phyloP scores from a whole-genome alignment of 2,888 invertebrate genomes.

The Drosophila incognita region DNA sequence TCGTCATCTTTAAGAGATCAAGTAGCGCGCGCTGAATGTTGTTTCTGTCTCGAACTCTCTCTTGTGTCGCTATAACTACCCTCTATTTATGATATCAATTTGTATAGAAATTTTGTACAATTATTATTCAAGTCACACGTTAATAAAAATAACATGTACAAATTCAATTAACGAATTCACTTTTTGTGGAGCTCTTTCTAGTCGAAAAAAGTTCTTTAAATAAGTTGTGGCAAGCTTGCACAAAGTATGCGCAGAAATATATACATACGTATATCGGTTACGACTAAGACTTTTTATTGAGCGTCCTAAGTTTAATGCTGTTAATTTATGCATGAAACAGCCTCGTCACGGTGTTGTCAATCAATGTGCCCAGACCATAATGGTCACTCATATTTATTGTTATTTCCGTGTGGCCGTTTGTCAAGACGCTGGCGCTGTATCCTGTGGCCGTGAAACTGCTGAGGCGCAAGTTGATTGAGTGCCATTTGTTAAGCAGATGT shows the following conservation, averaged over 20 bases:
- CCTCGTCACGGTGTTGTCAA: slow-evolving; percentile 12
- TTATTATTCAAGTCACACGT: not conserved
- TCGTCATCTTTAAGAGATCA: slow-evolving; percentile 60
- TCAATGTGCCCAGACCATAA: slow-evolving; percentile 32
- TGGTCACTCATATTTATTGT: slow-evolving; percentile 55
- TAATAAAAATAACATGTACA: not conserved
- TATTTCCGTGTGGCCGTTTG: slow-evolving; percentile 28
- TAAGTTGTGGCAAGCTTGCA: not conserved
- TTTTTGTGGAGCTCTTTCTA: not conserved
- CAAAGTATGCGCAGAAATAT: slow-evolving; percentile 4
- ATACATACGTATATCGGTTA: slow-evolving; percentile 25
- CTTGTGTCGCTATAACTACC: slow-evolving; percentile 7
- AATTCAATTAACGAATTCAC: not conserved
- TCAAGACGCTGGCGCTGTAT: slow-evolving; percentile 8
- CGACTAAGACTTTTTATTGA: slow-evolving; percentile 63
- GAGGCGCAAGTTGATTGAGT: slow-evolving; percentile 60
- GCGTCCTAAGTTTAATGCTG: slow-evolving; percentile 20
- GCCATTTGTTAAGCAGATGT: slow-evolving; percentile 57
- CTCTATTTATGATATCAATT: slow-evolving; percentile 1
- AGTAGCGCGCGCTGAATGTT: slow-evolving; percentile 1
- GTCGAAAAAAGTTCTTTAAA: not conserved
- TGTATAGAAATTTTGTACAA: not conserved
- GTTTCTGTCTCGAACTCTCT: not conserved
- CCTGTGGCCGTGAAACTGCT: slow-evolving; percentile 17
- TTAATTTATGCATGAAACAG: not conserved